Evolutionary conservation across 2,797 vertebrate species (phyloP), one percentile per base, ranked within the genome.

Genomic region (Thaleichthys pacificus): DNA sequence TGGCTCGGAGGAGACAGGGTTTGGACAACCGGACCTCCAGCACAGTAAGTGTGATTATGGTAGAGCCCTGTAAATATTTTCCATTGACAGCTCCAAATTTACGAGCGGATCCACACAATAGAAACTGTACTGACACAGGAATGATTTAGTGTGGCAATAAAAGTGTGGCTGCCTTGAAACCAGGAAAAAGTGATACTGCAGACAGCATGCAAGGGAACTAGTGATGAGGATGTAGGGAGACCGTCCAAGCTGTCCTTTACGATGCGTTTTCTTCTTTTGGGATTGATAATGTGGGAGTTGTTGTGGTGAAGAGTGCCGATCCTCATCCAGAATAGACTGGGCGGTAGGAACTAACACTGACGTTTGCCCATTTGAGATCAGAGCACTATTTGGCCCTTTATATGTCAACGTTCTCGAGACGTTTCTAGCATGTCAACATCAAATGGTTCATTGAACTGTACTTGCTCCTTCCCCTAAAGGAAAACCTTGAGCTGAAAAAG

Each of bases 141-240:
- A 61, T 85, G 80, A 86, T 84, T 88, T 77, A 81, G 69, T 63
- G 77, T 75, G 67, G 60, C 80, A 68, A 73, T 83, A 68, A 85
- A 85, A 78, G 65, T 56, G n/a, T 65, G 58, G 75, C 60, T 82
- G 74, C 79, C 58, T 35, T 38, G 69, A 80, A 65, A 42, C 15
- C 64, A 80, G 85, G 86, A 82, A 87, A 88, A 86, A 85, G 70
- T 89, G 79, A 88, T 84, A 89, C 68, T 70, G 81, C 63, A 74
- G 80, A 81, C 79, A 83, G 65, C 75, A 35, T 86, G 84, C 76
- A 85, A 72, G 82, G 77, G 77, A 66, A 80, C 66, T 77, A 81
- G 85, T 73, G 5, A 76, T 73, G 76, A 80, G 21, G 14, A 80
- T 82, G 84, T 84, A 84, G 74, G 79, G 26, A 76, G 71, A 72